A percentile compares a stretch with the other conserved stretches of the same genome.
Evolutionary conservation across 2,113 vertebrate species (phyloP).

Genomic region (Falcunculus frontatus): DNA sequence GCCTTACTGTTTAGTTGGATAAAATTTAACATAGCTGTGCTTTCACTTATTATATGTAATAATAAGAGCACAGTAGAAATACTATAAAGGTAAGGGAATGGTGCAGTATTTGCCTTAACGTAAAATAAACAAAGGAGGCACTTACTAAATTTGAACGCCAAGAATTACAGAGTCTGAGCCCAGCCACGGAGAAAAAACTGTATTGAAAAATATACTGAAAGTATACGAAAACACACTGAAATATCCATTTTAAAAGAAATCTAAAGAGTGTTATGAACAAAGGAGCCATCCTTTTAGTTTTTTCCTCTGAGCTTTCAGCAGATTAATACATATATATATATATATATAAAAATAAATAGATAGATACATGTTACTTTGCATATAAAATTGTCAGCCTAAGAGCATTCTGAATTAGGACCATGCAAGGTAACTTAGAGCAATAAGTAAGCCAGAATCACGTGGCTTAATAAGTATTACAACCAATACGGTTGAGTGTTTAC

Average conservation of each 20-base stretch:
- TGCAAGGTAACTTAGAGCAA: background rate
- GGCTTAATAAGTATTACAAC: background rate
- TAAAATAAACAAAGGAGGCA: constrained; percentile 36
- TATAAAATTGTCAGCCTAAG: background rate
- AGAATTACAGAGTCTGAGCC: background rate
- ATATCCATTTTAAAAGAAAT: background rate
- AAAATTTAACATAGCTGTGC: background rate
- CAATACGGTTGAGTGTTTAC: background rate
- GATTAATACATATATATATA: background rate
- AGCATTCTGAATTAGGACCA: background rate
- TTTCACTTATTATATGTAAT: background rate
- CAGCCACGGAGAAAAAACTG: fast-evolving
- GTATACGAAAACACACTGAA: background rate
- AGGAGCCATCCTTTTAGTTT: background rate
- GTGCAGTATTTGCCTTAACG: background rate
- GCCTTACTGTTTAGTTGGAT: background rate
- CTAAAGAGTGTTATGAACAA: background rate
- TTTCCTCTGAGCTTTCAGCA: background rate
- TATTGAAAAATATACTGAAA: background rate
- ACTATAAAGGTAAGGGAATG: background rate
- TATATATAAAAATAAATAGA: no score
- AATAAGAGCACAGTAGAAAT: background rate
- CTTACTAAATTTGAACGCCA: constrained; percentile 25
- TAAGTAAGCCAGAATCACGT: background rate
- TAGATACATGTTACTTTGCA: background rate